Conservation (phyloP, 2,797 vertebrate genomes). For the Manis pentadactyla region DNA sequence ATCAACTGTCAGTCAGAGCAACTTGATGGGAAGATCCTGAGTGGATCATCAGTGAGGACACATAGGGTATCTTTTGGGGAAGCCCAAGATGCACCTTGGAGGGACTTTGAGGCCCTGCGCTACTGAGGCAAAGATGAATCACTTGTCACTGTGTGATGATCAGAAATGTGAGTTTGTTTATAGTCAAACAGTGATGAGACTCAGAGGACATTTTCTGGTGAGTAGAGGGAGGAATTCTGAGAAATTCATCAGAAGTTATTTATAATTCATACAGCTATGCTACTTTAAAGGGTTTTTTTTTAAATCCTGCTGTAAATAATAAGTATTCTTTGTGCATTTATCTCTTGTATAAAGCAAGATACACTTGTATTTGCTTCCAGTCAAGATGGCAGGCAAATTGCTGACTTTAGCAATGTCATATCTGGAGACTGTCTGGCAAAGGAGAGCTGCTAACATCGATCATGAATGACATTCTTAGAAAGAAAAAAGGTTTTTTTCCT, state of each 20-base stretch:
- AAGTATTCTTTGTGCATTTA: slow-evolving; percentile 34
- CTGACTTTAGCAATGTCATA: slow-evolving; percentile 57
- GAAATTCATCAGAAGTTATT: slow-evolving; percentile 26
- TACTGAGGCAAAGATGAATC: not conserved
- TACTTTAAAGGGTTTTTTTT: slow-evolving; percentile 1
- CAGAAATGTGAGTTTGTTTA: not conserved
- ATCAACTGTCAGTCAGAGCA: not conserved
- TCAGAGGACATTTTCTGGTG: not conserved
- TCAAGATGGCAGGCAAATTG: slow-evolving; percentile 31
- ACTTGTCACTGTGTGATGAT: not conserved
- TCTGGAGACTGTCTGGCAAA: slow-evolving; percentile 52
- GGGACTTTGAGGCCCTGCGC: not conserved
- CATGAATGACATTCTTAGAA: slow-evolving; percentile 22
- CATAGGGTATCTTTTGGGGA: not conserved
- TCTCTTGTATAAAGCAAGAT: slow-evolving; percentile 16
- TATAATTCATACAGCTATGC: slow-evolving; percentile 34
- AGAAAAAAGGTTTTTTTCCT: not conserved
- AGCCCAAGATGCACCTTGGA: not conserved
- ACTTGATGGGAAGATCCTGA: not conserved
- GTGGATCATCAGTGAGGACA: not conserved
- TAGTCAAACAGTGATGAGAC: not conserved
- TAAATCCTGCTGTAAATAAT: not conserved
- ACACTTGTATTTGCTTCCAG: slow-evolving; percentile 51
- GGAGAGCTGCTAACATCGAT: slow-evolving; percentile 44
- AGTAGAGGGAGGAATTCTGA: slow-evolving; percentile 1